Evolutionary conservation across 2,888 invertebrate genomes (phyloP).

Genomic region (Eupithecia insigniata): DNA sequence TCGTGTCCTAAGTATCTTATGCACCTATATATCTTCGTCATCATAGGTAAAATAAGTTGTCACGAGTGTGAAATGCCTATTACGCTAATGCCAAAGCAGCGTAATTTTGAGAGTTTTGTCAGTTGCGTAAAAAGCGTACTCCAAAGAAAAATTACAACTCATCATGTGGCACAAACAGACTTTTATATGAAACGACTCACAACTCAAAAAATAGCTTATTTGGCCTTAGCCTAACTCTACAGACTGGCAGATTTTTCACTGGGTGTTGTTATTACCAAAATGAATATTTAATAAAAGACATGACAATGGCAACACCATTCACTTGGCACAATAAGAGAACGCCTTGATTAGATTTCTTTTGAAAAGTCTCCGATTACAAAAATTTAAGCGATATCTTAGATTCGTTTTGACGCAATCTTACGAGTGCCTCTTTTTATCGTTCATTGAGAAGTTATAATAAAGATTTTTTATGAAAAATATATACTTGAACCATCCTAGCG

Average conservation of each 20-base stretch:
- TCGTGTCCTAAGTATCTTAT: too few species aligned
- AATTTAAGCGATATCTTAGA: slow-evolving; percentile 1
- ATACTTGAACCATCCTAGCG: slow-evolving; percentile 45
- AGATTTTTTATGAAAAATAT: slow-evolving; percentile 49
- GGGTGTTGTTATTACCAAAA: neutral
- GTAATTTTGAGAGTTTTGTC: neutral
- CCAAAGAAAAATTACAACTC: neutral
- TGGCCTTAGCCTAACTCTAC: neutral
- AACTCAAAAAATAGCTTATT: neutral
- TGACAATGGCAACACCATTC: neutral
- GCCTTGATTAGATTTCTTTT: neutral
- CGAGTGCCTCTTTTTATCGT: slow-evolving; percentile 46
- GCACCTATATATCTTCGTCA: too few species aligned
- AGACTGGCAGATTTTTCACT: neutral
- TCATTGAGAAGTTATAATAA: slow-evolving; percentile 47
- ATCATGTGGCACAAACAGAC: neutral
- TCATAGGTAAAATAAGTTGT: too few species aligned
- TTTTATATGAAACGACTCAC: neutral
- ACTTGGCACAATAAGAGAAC: neutral
- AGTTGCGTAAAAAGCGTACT: neutral
- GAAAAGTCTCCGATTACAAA: slow-evolving; percentile 1
- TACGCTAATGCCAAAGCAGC: too few species aligned
- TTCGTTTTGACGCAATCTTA: neutral
- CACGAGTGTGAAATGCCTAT: too few species aligned
- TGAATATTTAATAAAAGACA: neutral